Conservation (phyloP, 2,797 vertebrate genomes). For the Semaprochilodus insignis region DNA sequence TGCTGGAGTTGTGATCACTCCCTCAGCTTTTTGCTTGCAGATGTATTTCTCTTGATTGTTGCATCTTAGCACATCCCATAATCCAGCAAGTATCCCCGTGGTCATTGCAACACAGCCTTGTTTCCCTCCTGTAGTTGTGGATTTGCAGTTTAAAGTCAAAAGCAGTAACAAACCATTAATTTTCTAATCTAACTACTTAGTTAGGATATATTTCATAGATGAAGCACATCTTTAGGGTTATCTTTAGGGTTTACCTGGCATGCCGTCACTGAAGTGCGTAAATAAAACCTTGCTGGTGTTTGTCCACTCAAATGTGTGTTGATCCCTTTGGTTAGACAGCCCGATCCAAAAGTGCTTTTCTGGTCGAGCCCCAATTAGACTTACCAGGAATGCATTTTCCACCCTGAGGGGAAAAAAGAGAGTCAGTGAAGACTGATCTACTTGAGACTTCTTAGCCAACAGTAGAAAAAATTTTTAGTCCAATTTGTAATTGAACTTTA, state of each 20-base stretch:
- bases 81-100: conserved; percentile 87
- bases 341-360: conserved; percentile 94
- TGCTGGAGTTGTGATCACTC: conserved; percentile 76
- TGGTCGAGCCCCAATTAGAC: conserved; percentile 86
- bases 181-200: not conserved
- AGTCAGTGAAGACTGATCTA: not conserved
- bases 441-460: not conserved
- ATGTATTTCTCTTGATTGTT: conserved; percentile 88
- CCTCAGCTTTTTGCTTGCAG: conserved; percentile 89
- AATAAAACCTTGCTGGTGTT: conserved; percentile 78
- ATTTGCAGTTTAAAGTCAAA: not conserved
- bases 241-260: conserved; percentile 84
- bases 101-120: conserved; percentile 91
- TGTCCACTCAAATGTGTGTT: conserved; percentile 85
- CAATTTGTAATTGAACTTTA: too few relatives aligned
- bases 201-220: not conserved
- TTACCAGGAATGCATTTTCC: conserved; percentile 93
- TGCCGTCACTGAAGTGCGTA: conserved; percentile 89
- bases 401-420: conserved; percentile 76
- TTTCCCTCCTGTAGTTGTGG: conserved; percentile 75
- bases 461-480: too few relatives aligned
- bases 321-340: conserved; percentile 84
- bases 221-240: not conserved
- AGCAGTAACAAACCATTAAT: not conserved
- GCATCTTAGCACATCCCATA: conserved; percentile 93